Evolutionary conservation across 2,113 vertebrate species (phyloP).

Genomic region (Sterna hirundo): DNA sequence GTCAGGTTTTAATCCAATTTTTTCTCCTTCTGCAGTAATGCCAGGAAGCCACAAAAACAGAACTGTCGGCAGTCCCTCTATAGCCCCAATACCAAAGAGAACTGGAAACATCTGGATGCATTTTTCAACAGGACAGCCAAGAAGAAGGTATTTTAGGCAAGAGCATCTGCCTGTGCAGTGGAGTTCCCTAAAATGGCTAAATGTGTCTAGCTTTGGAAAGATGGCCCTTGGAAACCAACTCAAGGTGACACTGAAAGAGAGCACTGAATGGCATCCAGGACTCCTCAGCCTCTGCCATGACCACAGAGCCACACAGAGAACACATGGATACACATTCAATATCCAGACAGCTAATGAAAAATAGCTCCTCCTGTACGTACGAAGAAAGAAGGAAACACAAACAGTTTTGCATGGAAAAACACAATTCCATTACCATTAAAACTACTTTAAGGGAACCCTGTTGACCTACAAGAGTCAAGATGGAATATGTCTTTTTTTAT

Average conservation of each 20-base stretch:
- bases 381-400: not conserved
- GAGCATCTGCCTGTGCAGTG: not conserved
- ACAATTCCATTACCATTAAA: not conserved
- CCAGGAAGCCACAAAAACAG: constrained; percentile 28
- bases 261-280: not conserved
- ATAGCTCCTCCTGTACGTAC: not conserved
- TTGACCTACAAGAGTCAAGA: not conserved
- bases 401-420: not conserved
- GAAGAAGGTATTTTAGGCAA: constrained; percentile 28
- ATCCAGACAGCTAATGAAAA: not conserved
- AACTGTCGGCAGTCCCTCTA: not conserved
- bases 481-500: not conserved
- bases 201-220: not conserved
- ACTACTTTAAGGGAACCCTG: not conserved
- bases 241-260: not conserved
- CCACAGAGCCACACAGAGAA: not conserved
- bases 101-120: constrained; percentile 43
- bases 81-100: constrained; percentile 11
- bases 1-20: constrained; percentile 5
- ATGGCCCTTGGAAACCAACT: not conserved
- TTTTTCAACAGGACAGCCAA: constrained; percentile 29
- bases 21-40: not conserved
- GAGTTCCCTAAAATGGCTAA: not conserved
- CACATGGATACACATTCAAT: not conserved
- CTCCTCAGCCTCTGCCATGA: not conserved